Conservation (phyloP, 35 echinoderm and acorn worm species). For the Acanthaster planci region DNA sequence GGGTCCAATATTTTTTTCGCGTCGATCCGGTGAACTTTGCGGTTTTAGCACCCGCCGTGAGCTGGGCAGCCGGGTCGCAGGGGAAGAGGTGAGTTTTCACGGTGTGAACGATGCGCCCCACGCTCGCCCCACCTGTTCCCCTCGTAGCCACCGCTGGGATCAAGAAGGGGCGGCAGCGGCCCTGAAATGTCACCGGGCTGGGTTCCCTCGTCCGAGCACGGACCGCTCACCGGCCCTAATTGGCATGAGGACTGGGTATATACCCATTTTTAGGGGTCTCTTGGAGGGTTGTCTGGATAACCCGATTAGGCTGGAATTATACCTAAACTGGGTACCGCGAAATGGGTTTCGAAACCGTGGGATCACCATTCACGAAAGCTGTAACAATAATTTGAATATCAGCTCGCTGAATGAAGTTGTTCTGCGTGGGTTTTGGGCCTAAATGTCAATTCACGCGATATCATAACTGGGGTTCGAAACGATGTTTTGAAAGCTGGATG, state of each 20-base stretch:
- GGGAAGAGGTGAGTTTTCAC: slow-evolving; percentile 7
- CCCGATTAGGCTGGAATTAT: not conserved
- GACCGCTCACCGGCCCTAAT: slow-evolving; percentile 10
- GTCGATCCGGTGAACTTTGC: slow-evolving; percentile 7
- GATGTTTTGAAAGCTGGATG: not conserved
- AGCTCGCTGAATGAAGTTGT: not conserved
- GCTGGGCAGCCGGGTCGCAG: not conserved
- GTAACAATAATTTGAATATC: not conserved
- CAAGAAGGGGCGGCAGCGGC: not conserved
- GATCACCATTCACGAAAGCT: not conserved
- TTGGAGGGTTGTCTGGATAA: slow-evolving; percentile 4
- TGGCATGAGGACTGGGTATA: slow-evolving; percentile 17
- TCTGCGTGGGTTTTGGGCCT: not conserved
- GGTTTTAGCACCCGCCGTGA: not conserved
- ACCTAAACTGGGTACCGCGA: slow-evolving; percentile 17
- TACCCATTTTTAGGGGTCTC: not conserved
- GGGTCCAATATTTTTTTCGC: not conserved
- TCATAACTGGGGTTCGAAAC: too few species aligned
- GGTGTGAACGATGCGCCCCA: slow-evolving; percentile 18
- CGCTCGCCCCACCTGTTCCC: slow-evolving; percentile 7
- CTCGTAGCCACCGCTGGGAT: slow-evolving; percentile 12
- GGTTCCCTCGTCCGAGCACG: not conserved
- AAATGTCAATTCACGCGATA: slow-evolving; percentile 14
- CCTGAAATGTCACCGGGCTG: slow-evolving; percentile 14
- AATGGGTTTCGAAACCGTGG: slow-evolving; percentile 19